These are phyloP conservation scores for Tetranychus truncatus DNA, from an alignment of 2,888 invertebrate genomes.

Conservation along the genomic window DNA sequence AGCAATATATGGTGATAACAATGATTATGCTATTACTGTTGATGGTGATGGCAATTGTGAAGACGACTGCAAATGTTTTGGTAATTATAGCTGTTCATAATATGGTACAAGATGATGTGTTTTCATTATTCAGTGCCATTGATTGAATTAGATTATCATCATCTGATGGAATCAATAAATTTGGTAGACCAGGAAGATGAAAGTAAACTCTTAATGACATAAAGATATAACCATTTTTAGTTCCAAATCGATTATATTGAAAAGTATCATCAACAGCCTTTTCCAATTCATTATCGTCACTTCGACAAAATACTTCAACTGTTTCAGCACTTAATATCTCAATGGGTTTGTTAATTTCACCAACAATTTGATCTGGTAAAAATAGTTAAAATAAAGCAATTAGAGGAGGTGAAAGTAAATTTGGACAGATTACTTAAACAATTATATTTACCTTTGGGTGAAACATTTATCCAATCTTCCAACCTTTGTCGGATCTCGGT, in stretches of 20 bases:
- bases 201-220: conserved; percentile 19
- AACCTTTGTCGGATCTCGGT: conserved; percentile 17
- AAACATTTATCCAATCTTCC: conserved; percentile 18
- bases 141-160: neutral
- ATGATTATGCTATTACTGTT: no score
- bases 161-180: neutral
- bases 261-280: conserved; percentile 19
- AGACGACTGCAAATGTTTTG: no score
- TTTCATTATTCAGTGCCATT: neutral
- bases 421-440: neutral
- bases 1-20: no score
- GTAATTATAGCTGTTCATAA: neutral
- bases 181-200: neutral
- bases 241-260: conserved; percentile 22
- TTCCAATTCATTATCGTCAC: conserved; percentile 12
- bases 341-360: neutral
- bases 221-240: conserved; percentile 22
- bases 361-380: neutral
- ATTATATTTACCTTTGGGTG: conserved; percentile 2
- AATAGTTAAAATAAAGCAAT: neutral
- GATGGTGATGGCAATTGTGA: no score
- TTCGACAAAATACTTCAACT: conserved; percentile 19
- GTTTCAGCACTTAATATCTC: conserved; percentile 19
- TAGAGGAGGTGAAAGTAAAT: neutral
- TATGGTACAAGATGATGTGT: neutral